Evolutionary conservation across 1,140 invertebrate genomes (phyloP), one percentile per base, ranked within the genome.

Genomic region (Lepidostoma basale): DNA sequence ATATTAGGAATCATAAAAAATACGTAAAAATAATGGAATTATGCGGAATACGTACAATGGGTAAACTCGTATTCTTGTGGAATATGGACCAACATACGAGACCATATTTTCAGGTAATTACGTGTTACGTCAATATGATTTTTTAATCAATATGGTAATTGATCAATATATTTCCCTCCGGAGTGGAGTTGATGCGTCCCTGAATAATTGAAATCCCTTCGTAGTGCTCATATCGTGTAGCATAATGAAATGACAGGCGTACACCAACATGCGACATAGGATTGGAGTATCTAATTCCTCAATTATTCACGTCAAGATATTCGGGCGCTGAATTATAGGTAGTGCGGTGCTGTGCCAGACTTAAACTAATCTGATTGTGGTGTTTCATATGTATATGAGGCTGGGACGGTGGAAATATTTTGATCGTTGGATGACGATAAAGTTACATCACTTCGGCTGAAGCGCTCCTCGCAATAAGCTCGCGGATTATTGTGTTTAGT

Each of bases 261-360:
- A 54, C 9, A 26, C 26, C 25, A 26, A 54, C 49, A 28, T 16
- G 49, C 49, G n/a, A 12, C n/a, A 10, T n/a, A 14, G 47, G 49
- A 26, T 16, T 3, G 26, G 49, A 54, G 47, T 30, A 30, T 52
- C 49, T 33, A 33, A 54, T 54, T 54, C 49, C 26, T 16, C 49
- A 39, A 59, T 59, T 59, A 59, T 59, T 59, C 56, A 59, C 39
- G 16, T 42, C 33, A 23, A 59, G 56, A 54, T 54, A 54, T 16
- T 54, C n/a, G 14, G n/a, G 56, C 23, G 39, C 10, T 59, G 56
- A 59, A 59, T 59, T 59, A 59, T 59, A 40, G 56, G 14, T 22
- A 59, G 30, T 23, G n/a, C 14, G 33, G 20, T 56, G 9, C 18
- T 40, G 4, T 1, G 8, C 23, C 23, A 40, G 16, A 26, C 36